These are phyloP conservation scores for Carettochelys insculpta DNA, from an alignment of 2,113 vertebrate genomes.

Conservation along the genomic window DNA sequence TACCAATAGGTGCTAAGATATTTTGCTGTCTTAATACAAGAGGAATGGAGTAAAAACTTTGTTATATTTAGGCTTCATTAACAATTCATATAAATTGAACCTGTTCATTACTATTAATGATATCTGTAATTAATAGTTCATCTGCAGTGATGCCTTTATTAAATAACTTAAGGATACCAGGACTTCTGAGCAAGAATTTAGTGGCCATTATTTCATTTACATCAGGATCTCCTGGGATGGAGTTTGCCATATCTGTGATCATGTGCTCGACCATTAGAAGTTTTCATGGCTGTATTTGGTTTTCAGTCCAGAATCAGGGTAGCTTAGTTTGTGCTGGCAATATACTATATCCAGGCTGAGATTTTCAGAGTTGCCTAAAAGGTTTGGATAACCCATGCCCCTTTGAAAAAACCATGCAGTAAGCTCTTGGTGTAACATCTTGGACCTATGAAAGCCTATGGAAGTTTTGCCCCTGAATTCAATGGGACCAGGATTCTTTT, in stretches of 20 bases:
- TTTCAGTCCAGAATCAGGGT: not conserved
- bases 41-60: not conserved
- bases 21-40: not conserved
- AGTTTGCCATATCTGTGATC: not conserved
- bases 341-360: not conserved
- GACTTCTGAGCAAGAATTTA: not conserved
- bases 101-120: no score
- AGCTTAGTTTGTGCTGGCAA: not conserved
- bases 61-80: not conserved
- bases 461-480: not conserved
- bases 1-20: not conserved
- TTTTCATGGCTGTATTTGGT: not conserved
- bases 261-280: not conserved
- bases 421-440: rapidly evolving
- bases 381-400: not conserved
- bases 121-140: no score
- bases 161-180: not conserved
- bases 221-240: not conserved
- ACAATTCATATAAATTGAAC: not conserved
- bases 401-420: not conserved
- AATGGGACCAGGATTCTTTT: not conserved
- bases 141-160: not conserved
- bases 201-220: not conserved
- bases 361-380: not conserved
- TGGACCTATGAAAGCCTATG: not conserved